Percentiles rank a stretch among this genome's conserved stretches.
Conservation (phyloP, 2,113 vertebrate genomes). For the Zosterops borbonicus region DNA sequence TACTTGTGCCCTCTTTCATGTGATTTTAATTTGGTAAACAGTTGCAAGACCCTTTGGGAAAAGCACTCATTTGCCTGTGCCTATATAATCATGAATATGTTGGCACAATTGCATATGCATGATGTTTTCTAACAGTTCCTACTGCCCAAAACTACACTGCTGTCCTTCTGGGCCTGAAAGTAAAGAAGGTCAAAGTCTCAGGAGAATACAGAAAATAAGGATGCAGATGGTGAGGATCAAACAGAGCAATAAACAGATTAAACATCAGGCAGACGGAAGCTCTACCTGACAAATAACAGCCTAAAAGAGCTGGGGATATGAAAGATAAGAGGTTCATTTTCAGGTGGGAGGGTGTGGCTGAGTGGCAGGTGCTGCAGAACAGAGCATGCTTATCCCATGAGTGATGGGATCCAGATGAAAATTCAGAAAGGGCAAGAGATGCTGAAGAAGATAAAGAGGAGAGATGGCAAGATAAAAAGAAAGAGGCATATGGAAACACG, state of each 20-base stretch:
- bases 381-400: neutral
- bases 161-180: neutral
- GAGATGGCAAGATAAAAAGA: neutral
- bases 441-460: neutral
- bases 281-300: neutral
- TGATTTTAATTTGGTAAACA: neutral
- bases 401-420: neutral
- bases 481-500: neutral
- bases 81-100: neutral
- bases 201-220: neutral
- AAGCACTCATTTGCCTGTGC: neutral
- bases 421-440: neutral
- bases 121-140: neutral
- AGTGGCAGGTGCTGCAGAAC: neutral
- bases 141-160: neutral
- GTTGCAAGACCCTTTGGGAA: neutral
- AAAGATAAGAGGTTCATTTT: neutral
- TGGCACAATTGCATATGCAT: neutral
- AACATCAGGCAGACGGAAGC: neutral
- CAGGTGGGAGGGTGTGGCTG: neutral
- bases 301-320: neutral
- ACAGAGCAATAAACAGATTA: neutral
- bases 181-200: neutral
- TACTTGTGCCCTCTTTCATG: neutral
- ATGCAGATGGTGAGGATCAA: conserved; percentile 22